Percentiles rank a stretch among this genome's conserved stretches.
Evolutionary conservation across 2,113 vertebrate species (phyloP).

Genomic region (Chroicocephalus ridibundus): DNA sequence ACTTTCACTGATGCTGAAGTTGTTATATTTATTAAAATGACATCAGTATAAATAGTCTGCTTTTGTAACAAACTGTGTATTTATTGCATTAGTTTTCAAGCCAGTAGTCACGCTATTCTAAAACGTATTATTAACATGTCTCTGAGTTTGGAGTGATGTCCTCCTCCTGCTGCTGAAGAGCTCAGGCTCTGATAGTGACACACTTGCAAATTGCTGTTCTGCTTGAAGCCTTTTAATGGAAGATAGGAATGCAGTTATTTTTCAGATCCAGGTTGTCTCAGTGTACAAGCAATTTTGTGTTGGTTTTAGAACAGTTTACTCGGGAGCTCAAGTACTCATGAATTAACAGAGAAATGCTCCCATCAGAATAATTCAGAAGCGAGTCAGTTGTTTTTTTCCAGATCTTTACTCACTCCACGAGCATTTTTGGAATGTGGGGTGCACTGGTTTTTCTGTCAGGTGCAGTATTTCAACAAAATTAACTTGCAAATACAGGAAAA

Average conservation of each 20-base stretch:
- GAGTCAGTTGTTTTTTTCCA: neutral
- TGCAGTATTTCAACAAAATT: neutral
- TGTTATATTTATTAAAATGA: neutral
- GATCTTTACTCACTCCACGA: neutral
- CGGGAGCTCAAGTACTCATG: fast-evolving
- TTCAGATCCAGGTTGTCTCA: neutral
- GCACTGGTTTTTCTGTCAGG: neutral
- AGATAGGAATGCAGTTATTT: neutral
- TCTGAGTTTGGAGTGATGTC: neutral
- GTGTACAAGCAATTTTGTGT: neutral
- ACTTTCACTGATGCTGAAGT: neutral
- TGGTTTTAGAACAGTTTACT: neutral
- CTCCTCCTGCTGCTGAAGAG: neutral
- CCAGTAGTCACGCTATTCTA: neutral
- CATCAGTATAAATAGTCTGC: neutral
- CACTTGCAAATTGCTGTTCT: neutral
- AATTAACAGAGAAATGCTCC: neutral
- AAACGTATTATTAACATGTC: neutral
- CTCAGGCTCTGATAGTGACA: neutral
- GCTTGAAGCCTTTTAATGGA: neutral
- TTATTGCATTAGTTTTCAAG: slow-evolving; percentile 4
- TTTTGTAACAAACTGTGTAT: neutral
- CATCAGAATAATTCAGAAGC: neutral
- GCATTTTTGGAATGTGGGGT: neutral
- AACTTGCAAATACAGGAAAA: neutral